phyloP scores from a whole-genome alignment of 2,797 vertebrate genomes.

The Molothrus ater region DNA sequence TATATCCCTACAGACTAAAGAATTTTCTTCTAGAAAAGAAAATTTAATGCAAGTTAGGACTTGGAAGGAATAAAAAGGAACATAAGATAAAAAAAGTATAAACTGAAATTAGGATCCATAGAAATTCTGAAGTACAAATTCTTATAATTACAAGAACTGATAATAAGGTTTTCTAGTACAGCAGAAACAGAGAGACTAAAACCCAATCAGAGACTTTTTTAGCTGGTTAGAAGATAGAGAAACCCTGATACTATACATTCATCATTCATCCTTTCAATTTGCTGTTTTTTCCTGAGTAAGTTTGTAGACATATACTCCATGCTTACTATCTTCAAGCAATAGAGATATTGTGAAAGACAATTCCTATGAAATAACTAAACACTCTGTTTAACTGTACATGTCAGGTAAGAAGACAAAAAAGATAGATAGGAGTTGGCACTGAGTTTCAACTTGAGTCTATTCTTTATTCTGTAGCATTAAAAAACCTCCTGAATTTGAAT shows the following conservation, averaged over 20 bases:
- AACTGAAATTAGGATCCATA: background rate
- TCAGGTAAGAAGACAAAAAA: background rate
- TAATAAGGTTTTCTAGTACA: background rate
- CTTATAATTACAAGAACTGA: background rate
- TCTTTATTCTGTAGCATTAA: background rate
- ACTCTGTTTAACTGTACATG: background rate
- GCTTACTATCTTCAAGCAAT: background rate
- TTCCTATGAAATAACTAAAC: background rate
- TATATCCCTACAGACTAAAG: background rate
- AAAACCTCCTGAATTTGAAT: background rate
- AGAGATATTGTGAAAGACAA: background rate
- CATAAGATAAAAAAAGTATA: background rate
- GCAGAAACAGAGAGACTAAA: background rate
- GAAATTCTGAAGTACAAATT: background rate
- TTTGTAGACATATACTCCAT: background rate
- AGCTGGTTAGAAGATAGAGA: background rate
- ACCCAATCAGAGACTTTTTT: background rate
- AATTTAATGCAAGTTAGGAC: background rate
- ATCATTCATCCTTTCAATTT: background rate
- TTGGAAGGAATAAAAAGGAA: background rate
- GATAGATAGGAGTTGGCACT: background rate
- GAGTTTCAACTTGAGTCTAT: background rate
- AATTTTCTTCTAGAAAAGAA: background rate
- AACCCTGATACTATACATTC: background rate
- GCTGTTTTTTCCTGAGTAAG: background rate